Base-by-base conservation (phyloP, 2,113 vertebrate species). In the Tylochromis polylepis region DNA sequence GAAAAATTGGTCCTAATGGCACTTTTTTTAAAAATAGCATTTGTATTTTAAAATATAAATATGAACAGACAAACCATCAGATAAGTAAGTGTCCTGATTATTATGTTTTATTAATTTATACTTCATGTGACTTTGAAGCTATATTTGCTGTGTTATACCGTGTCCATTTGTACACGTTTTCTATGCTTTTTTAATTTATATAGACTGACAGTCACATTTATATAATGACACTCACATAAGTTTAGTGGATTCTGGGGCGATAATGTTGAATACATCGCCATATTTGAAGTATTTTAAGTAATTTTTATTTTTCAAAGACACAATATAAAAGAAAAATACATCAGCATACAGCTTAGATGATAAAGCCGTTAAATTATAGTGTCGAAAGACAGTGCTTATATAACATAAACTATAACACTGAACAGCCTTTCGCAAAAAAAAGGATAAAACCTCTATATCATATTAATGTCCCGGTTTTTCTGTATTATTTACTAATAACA, bases 81-180 rank as follows among this genome's bases (percentile, higher is more conserved):
- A 4, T 46, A 41, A 5, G 65, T 16, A 65, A 0, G 1, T 67
- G 22, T 46, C 46, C 0, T 43, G 22, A 3, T 72, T 24, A 46
- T 46, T 43, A 72, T 27, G 22, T 27, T 72, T 72, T 46, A 22
- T 72, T 72, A 18, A 27, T 43, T 1, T 46, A 18, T 46, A 16
- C 38, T 36, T 46, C 3, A 27, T 46, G 38, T 72, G 7, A 46
- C 27, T 72, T 72, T 46, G 8, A 72, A 72, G 67, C 67, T 10
- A 46, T 6, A 70, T 43, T 70, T 10, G 2, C 2, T 15, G 20
- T 43, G 36, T 70, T 43, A 70, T 43, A 12, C 11, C 0, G 1
- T 43, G 2, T 14, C 20, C 36, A 67, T 67, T 67, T 41, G 22
- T 41, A n/a, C 1, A 0, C 18, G 1, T 16, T 70, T 70, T 10